Conservation (phyloP, 1,140 invertebrate genomes). For the Chionoecetes opilio region DNA sequence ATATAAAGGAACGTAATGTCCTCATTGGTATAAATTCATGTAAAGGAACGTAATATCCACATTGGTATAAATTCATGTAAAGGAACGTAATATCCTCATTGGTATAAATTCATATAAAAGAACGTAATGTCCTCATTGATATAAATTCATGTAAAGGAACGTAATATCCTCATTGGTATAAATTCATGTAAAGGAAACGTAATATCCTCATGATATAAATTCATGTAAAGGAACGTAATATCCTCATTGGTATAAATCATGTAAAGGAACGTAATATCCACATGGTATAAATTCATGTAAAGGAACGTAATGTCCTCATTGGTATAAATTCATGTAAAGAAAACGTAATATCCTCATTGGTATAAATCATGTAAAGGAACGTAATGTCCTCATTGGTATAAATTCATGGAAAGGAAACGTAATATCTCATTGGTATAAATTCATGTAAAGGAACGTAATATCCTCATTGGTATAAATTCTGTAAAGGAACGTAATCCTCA, state of each 20-base stretch:
- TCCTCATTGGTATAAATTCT: neutral
- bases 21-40: neutral
- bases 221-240: neutral
- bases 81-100: neutral
- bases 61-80: neutral
- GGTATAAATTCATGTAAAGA: neutral
- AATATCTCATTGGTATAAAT: neutral
- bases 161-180: neutral
- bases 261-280: neutral
- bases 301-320: neutral
- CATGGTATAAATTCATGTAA: neutral
- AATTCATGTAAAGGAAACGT: neutral
- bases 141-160: neutral
- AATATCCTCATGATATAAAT: constrained; percentile 16
- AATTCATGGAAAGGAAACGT: neutral
- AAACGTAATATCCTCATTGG: neutral
- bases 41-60: neutral
- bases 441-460: neutral
- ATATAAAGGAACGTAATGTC: neutral
- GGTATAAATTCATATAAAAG: neutral
- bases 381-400: neutral
- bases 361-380: neutral
- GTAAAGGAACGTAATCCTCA: neutral
- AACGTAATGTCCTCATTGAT: too few species aligned
- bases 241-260: neutral